Evolutionary conservation across 2,888 invertebrate genomes (phyloP), one percentile per base, ranked within the genome.

Genomic region (Masnerella sp.): DNA sequence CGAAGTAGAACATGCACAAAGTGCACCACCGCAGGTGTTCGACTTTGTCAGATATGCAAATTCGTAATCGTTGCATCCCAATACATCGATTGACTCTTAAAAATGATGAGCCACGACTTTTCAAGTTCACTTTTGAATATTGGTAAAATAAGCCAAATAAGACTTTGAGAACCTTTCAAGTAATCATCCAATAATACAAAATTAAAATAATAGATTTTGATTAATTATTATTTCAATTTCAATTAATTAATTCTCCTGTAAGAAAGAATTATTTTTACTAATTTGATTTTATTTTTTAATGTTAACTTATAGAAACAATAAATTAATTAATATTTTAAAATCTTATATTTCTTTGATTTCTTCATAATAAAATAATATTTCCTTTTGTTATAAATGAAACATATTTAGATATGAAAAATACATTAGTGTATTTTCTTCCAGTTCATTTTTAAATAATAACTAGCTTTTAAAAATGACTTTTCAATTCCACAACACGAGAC

Each of bases 41-140:
- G 56, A 62, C 20, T 62, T 62, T 54, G 54, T 62, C 32, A 49
- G 28, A 54, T 61, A 52, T 56, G 61, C 47, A 68, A 59, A 59
- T 68, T 68, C 36, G 43, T 15, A 17, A 58, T 68, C 43, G 40
- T 34, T 52, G 49, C 20, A 43, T 59, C 59, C 14, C 43, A 51
- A 70, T 64, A 7, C 36, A 51, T 64, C 12, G 36, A 54, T 70
- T 68, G 15, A 15, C 25, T 22, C 11, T 42, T 17, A 5, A 20
- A 51, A 51, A n/a, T 62, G 42, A 42, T 22, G 32, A 51, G 17
- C 32, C 17, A 5, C 14, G 18, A 51, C 18, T 62, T 51, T 51
- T 30, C 28, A 51, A 62, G 34, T 51, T 42, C 36, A 42, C 56
- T 54, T 51, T 51, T 18, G 36, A 45, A 45, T 45, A 45, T 45